Conservation (phyloP, 2,797 vertebrate genomes). For the Babyrousa celebensis region DNA sequence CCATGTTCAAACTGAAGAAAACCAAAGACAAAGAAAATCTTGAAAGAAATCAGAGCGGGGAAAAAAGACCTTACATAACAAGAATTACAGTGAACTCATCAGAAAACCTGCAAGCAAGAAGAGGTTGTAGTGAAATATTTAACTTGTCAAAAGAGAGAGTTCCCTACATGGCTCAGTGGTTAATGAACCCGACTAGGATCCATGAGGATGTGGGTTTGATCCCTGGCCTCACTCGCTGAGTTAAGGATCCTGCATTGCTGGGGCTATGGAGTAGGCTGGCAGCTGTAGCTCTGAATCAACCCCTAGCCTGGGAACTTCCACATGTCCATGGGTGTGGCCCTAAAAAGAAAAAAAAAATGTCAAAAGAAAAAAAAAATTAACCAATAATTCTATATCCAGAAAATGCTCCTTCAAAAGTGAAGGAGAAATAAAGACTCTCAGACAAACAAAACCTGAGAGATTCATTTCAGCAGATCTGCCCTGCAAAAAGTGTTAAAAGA, state of each 20-base stretch:
- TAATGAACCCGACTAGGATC: no score
- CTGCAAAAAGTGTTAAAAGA: constrained; percentile 45
- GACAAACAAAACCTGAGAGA: constrained; percentile 5
- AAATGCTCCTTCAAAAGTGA: constrained; percentile 34
- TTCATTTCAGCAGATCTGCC: not conserved
- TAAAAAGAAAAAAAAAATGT: not conserved
- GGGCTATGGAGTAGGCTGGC: no score
- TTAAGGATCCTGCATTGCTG: no score
- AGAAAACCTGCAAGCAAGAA: constrained; percentile 26
- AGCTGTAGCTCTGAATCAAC: no score
- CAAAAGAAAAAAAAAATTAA: not conserved
- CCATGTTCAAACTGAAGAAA: constrained; percentile 9
- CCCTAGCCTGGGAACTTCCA: no score
- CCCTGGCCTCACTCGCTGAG: no score
- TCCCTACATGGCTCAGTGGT: no score
- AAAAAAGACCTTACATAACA: not conserved
- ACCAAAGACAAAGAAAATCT: constrained; percentile 30
- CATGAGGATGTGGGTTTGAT: no score
- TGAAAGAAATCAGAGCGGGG: not conserved
- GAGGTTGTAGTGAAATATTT: not conserved
- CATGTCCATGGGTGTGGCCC: no score
- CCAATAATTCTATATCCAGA: not conserved
- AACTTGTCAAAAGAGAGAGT: not conserved
- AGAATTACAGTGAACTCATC: not conserved
- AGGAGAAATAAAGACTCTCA: constrained; percentile 3